Evolutionary conservation across 1,140 invertebrate genomes (phyloP).

Genomic region (Ostrea denselamellosa): DNA sequence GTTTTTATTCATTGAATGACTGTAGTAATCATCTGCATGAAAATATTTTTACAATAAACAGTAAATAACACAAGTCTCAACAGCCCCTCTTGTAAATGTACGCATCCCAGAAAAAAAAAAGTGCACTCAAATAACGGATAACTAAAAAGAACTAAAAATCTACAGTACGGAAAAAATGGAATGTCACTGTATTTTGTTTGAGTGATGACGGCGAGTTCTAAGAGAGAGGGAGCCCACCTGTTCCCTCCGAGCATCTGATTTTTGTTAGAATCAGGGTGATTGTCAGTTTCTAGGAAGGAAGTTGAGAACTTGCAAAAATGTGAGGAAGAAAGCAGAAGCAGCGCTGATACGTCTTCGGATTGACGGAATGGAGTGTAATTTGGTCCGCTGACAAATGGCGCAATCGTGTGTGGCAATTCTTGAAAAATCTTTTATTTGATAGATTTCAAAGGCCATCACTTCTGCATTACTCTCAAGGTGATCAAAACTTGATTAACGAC

Average conservation of each 20-base stretch:
- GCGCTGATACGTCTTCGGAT: neutral
- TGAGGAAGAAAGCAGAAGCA: conserved; percentile 27
- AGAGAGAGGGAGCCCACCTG: conserved; percentile 8
- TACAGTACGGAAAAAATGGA: neutral
- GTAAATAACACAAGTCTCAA: no score
- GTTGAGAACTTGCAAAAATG: conserved; percentile 37
- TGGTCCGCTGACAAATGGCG: conserved; percentile 33
- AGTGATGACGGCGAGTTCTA: neutral
- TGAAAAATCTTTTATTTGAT: conserved; percentile 28
- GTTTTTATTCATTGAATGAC: no score
- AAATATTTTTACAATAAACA: no score
- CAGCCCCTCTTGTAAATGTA: no score
- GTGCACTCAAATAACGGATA: no score
- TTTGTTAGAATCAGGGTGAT: conserved; percentile 18
- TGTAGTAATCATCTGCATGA: no score
- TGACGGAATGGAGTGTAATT: conserved; percentile 25
- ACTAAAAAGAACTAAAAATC: no score
- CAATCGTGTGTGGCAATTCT: conserved; percentile 34
- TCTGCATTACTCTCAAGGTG: neutral
- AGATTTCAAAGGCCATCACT: conserved; percentile 29
- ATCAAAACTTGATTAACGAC: conserved; percentile 19
- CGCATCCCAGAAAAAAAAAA: no score
- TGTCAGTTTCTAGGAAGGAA: conserved; percentile 32
- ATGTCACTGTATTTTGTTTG: conserved; percentile 11
- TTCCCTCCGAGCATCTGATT: conserved; percentile 1